phyloP scores from a whole-genome alignment of 37 sponge, comb jelly and placozoan genomes.

The Agelas oroides region DNA sequence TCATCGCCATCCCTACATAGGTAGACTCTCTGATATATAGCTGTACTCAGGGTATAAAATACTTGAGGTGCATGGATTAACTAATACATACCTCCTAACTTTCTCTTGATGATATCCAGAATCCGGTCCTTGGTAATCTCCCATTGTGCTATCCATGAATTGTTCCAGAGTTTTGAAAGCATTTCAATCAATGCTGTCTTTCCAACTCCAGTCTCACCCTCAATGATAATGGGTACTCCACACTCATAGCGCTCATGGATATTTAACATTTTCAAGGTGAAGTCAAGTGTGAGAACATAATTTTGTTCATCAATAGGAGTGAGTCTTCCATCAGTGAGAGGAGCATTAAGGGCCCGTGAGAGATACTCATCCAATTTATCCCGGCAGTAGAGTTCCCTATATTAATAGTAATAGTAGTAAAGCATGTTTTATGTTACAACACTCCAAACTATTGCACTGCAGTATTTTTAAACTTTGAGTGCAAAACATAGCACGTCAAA shows the following conservation, averaged over 20 bases:
- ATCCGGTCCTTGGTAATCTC: conserved; percentile 16
- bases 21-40: too few relatives aligned
- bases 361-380: conserved; percentile 63
- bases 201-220: conserved; percentile 94
- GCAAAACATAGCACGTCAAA: too few relatives aligned
- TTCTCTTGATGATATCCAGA: conserved; percentile 31
- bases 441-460: too few relatives aligned
- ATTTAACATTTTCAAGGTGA: conserved; percentile 85
- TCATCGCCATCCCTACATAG: too few relatives aligned
- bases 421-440: too few relatives aligned
- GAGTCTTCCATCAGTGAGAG: conserved; percentile 45
- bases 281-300: conserved; percentile 89
- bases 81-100: conserved; percentile 10
- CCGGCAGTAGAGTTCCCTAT: conserved; percentile 41
- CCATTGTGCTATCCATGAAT: conserved; percentile 49
- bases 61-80: too few relatives aligned
- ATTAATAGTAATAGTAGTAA: too few relatives aligned
- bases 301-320: conserved; percentile 62
- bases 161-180: conserved; percentile 81
- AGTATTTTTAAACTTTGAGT: too few relatives aligned
- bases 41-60: too few relatives aligned
- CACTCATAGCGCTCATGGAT: conserved; percentile 80
- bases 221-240: conserved; percentile 91
- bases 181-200: conserved; percentile 88
- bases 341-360: conserved; percentile 63